Base-by-base conservation (phyloP, 2,888 invertebrate species). In the Dexiosoma caninum region DNA sequence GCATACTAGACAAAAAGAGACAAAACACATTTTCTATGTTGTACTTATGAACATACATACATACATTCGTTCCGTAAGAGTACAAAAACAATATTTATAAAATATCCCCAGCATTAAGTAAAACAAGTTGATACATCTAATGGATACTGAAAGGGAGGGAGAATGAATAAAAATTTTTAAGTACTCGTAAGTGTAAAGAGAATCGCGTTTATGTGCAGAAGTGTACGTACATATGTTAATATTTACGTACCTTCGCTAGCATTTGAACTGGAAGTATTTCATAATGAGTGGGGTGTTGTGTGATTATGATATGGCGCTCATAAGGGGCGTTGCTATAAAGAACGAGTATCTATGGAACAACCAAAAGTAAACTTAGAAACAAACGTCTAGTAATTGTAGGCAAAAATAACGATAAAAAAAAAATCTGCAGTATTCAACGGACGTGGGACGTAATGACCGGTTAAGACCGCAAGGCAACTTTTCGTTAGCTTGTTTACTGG, bases 241-340 rank as follows among this genome's bases (percentile, higher is more conserved):
- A 37, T 3, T 42, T 14, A 12, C 12, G 19, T 35, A 12, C 6
- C 7, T 12, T 12, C 19, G 19, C 10, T 46, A 2, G 5, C 37
- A 19, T 21, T 21, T 21, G 7, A 7, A 12, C 9, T n/a, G 35
- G 2, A 19, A 3, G 1, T 21, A 9, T n/a, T n/a, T n/a, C n/a
- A n/a, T 23, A 37, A 21, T 40, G 35, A 57, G 67, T 57, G 66
- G 71, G 64, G 67, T 62, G 66, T 59, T 66, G 16, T 35, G 35
- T 57, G 74, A 37, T 35, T 64, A 64, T 62, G 49, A 74, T 70
- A 79, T 74, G 74, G 79, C 69, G 66, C 74, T 74, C 74, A 64
- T 49, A 69, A 69, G 69, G 64, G 79, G 79, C 79, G 79, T 74
- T 57, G 23, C 74, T 70, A n/a, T 42, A 6, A 67, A 49, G 14